These are phyloP conservation scores for Cordilura impudica DNA, from an alignment of 2,888 invertebrate genomes.

Conservation along the genomic window DNA sequence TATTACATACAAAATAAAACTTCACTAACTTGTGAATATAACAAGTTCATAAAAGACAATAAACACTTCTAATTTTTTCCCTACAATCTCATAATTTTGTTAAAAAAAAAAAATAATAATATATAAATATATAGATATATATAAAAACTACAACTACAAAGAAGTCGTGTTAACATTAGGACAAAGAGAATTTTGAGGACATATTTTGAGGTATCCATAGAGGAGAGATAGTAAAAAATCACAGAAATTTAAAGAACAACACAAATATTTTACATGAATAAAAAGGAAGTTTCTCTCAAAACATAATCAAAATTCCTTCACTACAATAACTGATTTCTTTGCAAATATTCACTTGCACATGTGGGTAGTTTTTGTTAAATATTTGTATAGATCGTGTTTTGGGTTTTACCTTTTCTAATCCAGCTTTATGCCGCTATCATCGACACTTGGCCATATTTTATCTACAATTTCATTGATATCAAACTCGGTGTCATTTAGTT, in stretches of 20 bases:
- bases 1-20: constrained; percentile 45
- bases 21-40: constrained; percentile 33
- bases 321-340: constrained; percentile 42
- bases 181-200: constrained; percentile 25
- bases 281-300: constrained; percentile 38
- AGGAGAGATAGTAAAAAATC: constrained; percentile 46
- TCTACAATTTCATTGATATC: constrained; percentile 80
- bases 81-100: constrained; percentile 42
- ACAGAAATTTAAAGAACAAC: constrained; percentile 46
- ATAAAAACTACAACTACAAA: constrained; percentile 9
- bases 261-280: constrained; percentile 36
- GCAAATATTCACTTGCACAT: constrained; percentile 38
- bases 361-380: background rate
- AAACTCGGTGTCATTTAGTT: constrained; percentile 79
- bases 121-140: background rate
- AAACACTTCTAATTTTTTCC: constrained; percentile 29
- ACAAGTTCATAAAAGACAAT: constrained; percentile 10
- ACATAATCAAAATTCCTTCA: constrained; percentile 21
- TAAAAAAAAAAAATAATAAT: background rate
- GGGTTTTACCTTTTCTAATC: constrained; percentile 66
- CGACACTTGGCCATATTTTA: constrained; percentile 79
- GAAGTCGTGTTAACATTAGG: constrained; percentile 23
- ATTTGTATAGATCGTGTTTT: background rate
- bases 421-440: constrained; percentile 74
- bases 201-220: constrained; percentile 42